Percentiles rank a stretch among this genome's conserved stretches.
Evolutionary conservation across 2,113 vertebrate genomes (phyloP).

Genomic region (Periophthalmodon schlosseri): DNA sequence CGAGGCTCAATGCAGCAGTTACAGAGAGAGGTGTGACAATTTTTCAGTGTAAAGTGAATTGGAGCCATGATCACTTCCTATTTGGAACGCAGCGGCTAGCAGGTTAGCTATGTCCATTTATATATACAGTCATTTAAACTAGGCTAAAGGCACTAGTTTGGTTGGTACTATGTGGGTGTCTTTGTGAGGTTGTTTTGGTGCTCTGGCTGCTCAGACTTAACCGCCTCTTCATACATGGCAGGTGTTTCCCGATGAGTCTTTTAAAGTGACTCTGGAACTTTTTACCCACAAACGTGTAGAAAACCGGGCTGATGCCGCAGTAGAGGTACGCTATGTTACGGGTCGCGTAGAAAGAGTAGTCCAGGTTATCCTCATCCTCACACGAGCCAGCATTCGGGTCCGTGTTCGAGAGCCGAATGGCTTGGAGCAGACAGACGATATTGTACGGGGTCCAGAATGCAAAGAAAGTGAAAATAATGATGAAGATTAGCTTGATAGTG

Average conservation of each 20-base stretch:
- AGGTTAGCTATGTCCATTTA: no score
- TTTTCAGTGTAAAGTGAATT: no score
- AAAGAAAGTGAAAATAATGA: conserved; percentile 77
- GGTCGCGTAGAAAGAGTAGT: conserved; percentile 70
- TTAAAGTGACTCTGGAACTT: conserved; percentile 80
- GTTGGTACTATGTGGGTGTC: conserved; percentile 51
- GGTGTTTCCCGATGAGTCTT: conserved; percentile 53
- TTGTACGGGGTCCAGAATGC: conserved; percentile 81
- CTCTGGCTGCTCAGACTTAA: conserved; percentile 57
- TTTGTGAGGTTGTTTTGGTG: conserved; percentile 65
- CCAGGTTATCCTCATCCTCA: conserved; percentile 5
- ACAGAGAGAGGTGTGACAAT: no score
- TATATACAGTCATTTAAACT: background rate
- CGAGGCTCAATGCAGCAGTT: no score
- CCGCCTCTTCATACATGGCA: conserved; percentile 68
- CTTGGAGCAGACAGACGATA: conserved; percentile 69
- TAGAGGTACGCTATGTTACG: conserved; percentile 77
- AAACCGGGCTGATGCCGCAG: conserved; percentile 78
- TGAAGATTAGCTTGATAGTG: conserved; percentile 76
- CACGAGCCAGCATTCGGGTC: background rate
- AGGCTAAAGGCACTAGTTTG: background rate
- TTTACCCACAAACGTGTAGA: conserved; percentile 80
- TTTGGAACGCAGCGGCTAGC: no score
- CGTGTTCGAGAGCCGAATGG: conserved; percentile 28
- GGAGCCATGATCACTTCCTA: no score